Evolutionary conservation across 30 jellyfish, hydroid and myxozoan genomes (phyloP), one percentile per base, ranked within the genome.

Genomic region (Chrysaora quinquecirrha): DNA sequence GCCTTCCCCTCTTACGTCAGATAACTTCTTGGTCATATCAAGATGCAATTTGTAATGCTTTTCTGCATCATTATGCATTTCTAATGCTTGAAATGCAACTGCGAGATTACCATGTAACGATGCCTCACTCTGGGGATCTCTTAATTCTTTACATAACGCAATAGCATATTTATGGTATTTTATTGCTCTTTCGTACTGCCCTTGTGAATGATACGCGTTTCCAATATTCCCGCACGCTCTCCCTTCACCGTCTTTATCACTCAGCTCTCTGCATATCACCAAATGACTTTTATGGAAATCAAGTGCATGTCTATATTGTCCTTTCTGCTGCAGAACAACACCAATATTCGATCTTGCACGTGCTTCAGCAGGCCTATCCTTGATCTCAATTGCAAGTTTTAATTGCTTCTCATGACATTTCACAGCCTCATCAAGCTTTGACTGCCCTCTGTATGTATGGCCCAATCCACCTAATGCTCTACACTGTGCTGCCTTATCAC

Each of bases 221-320:
- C 99, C 99, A 34, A 94, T 94, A 62, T 94, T 94, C n/a, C 99
- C 99, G 63, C 94, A 87, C 10, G 99, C 99, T 48, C 96, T 66
- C 22, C 95, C 80, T 84, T 94, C 96, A 12, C 99, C 99, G 30
- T 94, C 99, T 75, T 87, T 87, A 70, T 94, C 99, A 22, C 87
- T 68, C 23, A 94, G 73, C 29, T 87, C 96, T 46, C 95, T 46
- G 49, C 96, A 87, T 18, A 84, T 80, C 12, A 63, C 80, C 31
- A 94, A 83, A 76, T 94, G 97, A 29, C 85, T 87, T 64, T 94
- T 94, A 35, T 94, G 99, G 62, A 61, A 85, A 23, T 86, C 96
- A 30, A 94, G 73, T 4, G 99, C 99, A 18, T 81, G 89, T 28
- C 89, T 87, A 64, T 20, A 94, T 18, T 87, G 93, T 19, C 95